A percentile compares a stretch with the other conserved stretches of the same genome.
Conservation (phyloP, 2,797 vertebrate species). For the Rallus crepitans region DNA sequence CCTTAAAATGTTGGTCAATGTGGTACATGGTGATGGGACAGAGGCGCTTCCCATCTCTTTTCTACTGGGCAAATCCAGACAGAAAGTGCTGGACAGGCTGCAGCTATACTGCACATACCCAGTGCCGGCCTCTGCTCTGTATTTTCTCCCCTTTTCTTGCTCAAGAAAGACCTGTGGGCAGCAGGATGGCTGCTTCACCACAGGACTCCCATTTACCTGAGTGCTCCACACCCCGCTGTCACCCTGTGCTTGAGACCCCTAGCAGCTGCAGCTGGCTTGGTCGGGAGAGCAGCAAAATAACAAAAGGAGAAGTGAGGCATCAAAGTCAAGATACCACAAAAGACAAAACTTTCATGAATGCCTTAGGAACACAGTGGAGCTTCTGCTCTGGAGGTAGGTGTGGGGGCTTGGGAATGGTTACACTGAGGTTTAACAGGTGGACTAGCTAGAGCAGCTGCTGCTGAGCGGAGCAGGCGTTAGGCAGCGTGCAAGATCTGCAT, state of each 20-base stretch:
- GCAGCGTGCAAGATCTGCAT: not conserved
- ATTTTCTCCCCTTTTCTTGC: not conserved
- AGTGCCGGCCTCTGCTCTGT: not conserved
- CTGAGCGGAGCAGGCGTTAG: not conserved
- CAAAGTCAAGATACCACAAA: not conserved
- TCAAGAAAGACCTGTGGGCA: not conserved
- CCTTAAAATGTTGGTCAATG: not conserved
- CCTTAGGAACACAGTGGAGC: not conserved
- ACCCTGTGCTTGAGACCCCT: not conserved
- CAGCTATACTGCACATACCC: fast-evolving
- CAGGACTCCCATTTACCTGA: not conserved
- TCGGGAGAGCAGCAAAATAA: not conserved
- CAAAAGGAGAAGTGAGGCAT: not conserved
- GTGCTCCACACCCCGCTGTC: not conserved
- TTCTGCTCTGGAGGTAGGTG: fast-evolving
- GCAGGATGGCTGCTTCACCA: not conserved
- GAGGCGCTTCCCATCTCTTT: not conserved
- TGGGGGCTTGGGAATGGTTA: not conserved
- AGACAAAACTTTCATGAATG: not conserved
- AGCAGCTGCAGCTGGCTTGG: fast-evolving
- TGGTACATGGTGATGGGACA: not conserved
- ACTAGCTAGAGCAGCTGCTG: not conserved
- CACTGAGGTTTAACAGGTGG: not conserved
- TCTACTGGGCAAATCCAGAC: not conserved
- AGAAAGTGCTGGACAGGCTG: not conserved